These are phyloP conservation scores for Huso huso DNA, from an alignment of 2,797 vertebrate species.

Conservation along the genomic window DNA sequence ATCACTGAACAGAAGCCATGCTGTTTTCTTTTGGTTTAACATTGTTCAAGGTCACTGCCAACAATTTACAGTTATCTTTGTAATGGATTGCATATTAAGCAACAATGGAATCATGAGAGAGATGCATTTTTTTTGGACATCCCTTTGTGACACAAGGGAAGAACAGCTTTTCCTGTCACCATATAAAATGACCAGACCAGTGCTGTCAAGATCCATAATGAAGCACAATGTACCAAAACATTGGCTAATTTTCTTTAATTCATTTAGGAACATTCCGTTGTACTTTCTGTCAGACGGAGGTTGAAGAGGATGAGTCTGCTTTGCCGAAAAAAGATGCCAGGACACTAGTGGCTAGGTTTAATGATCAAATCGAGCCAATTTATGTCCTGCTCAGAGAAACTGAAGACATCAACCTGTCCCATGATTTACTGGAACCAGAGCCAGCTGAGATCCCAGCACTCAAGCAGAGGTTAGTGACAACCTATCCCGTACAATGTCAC, in stretches of 20 bases:
- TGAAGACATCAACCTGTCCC: constrained; percentile 86
- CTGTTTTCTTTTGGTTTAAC: too few species aligned
- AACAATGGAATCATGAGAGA: too few species aligned
- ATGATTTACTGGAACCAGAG: constrained; percentile 89
- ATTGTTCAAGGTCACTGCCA: too few species aligned
- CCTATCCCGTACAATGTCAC: not conserved
- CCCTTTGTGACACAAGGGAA: too few species aligned
- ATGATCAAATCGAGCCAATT: constrained; percentile 97
- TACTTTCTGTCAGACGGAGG: constrained; percentile 92
- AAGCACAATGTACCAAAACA: not conserved
- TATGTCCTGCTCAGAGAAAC: constrained; percentile 87
- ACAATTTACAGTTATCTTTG: too few species aligned
- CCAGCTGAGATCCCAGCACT: constrained; percentile 88
- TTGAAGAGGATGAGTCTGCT: constrained; percentile 90
- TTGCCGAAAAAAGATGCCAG: constrained; percentile 88
- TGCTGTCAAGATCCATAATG: not conserved
- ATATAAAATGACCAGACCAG: constrained; percentile 25
- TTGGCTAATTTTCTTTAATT: constrained; percentile 10
- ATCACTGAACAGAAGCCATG: too few species aligned
- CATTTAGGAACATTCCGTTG: constrained; percentile 82
- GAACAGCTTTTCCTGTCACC: constrained; percentile 12
- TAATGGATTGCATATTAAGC: too few species aligned
- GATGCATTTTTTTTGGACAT: too few species aligned
- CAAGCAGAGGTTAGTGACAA: constrained; percentile 74
- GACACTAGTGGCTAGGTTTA: constrained; percentile 90